Evolutionary conservation across 2,113 vertebrate species (phyloP), one percentile per base, ranked within the genome.

Genomic region (Thamnophis sirtalis): DNA sequence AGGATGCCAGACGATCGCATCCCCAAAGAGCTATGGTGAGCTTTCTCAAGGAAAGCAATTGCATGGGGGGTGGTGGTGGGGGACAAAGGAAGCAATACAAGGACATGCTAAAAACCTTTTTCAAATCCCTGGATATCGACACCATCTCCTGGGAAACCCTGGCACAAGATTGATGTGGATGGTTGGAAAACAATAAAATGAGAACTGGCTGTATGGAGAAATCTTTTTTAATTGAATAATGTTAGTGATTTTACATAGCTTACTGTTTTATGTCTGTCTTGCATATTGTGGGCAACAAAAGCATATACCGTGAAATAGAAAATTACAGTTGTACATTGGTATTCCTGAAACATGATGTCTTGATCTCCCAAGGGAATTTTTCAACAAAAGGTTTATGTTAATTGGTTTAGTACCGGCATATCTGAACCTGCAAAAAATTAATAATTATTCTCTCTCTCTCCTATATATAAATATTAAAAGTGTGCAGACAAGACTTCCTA

Each of bases 371-470:
- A 63, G 97, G 96, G 97, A 97, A 87, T 4, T 91, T 95, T 95
- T 95, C 97, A 96, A 96, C 96, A 96, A 97, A 93, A 96, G 97
- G 94, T 96, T 95, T 95, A 92, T 96, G 95, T 97, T 97, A 97
- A 98, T 97, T 97, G 97, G 95, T 96, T 96, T 94, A 93, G 96
- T 96, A 96, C 95, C 95, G 95, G 93, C 91, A 89, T 89, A 50
- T 94, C 95, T 97, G 97, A 97, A 97, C 96, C 97, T 96, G 97
- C 95, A 97, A 96, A 97, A 96, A 96, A 95, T 95, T 95, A 94
- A 92, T 90, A 92, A 92, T 96, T 93, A 95, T 38, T 17, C 2
- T 38, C 68, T 7, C 63, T 5, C 58, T 22, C 56, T 5, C 1
- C 33, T 80, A 48, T 58, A 88, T 55, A 88, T 88, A 88, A 56